These are phyloP conservation scores for Alectoris magna DNA, from an alignment of 2,797 vertebrate species.

Conservation along the genomic window DNA sequence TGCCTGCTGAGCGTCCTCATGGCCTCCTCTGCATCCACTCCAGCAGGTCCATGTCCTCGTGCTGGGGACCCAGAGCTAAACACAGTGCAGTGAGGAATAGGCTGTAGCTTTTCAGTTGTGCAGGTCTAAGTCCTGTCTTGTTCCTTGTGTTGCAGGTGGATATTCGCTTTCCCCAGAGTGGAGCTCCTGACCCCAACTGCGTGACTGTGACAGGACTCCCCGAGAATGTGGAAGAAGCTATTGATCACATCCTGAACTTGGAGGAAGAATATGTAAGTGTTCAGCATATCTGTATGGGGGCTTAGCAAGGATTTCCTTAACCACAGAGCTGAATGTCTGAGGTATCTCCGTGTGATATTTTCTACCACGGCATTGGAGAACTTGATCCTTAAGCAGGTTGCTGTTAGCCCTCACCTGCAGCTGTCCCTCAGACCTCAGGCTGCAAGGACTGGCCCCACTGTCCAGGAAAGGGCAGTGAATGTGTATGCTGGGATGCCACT, in stretches of 20 bases:
- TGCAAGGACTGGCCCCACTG: background rate
- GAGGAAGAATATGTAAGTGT: conserved; percentile 96
- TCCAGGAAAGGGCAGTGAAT: background rate
- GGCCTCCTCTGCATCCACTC: background rate
- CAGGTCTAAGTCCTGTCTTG: background rate
- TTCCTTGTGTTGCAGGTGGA: conserved; percentile 86
- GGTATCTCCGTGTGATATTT: background rate
- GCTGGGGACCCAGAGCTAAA: background rate
- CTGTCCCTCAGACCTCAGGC: background rate
- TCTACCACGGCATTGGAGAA: background rate
- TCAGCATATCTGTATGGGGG: background rate
- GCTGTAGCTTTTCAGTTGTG: background rate
- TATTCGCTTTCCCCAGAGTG: conserved; percentile 95
- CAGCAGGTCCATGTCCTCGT: background rate
- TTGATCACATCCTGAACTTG: conserved; percentile 96
- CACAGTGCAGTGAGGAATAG: background rate
- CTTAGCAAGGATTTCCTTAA: background rate
- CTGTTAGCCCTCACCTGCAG: background rate
- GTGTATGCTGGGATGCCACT: background rate
- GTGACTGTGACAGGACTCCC: conserved; percentile 96
- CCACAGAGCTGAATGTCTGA: background rate
- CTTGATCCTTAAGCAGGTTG: background rate
- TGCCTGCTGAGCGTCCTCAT: background rate
- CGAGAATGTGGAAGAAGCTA: conserved; percentile 97
- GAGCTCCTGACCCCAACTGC: conserved; percentile 92